Evolutionary conservation across 2,888 invertebrate species (phyloP), one percentile per base, ranked within the genome.

Genomic region (Sphaerophoria taeniata): DNA sequence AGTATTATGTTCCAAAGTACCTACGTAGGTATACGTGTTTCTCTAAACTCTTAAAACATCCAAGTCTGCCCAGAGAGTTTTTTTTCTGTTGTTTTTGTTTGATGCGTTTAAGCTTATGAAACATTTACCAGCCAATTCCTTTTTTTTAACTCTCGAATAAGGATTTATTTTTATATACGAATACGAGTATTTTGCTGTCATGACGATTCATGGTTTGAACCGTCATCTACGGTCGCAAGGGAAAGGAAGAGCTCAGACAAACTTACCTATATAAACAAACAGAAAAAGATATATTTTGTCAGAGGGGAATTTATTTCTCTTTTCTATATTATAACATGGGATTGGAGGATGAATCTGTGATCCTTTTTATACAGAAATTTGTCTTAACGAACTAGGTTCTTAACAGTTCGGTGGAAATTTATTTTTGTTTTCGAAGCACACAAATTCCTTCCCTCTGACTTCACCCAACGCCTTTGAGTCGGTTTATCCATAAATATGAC

Each of bases 61-160:
- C n/a, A 51, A 49, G 65, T n/a, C n/a, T n/a, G n/a, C n/a, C 69
- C 75, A 55, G 47, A 65, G 55, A 36, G 14, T 65, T 14, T 47
- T 45, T 49, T 24, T n/a, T 49, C n/a, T n/a, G n/a, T 14, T 56
- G 61, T 65, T n/a, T n/a, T n/a, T n/a, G n/a, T n/a, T n/a, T n/a
- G 53, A 71, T 53, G 76, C 12, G 63, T 65, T 49, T 12, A 63
- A 45, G 58, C 53, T 81, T 67, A 76, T 81, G 24, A 71, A 81
- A 71, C 51, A 76, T 76, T 67, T 58, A 76, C 49, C 51, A 76
- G 58, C 51, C 65, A 58, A 53, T 81, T 67, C 11, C 53, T 45
- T 31, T 7, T 53, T 70, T 61, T n/a, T 55, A 33, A 81, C 70
- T 76, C 65, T 65, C 76, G 72, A 72, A 47, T 58, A 65, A 71